Base-by-base conservation (phyloP, 2,888 invertebrate species). In the Hirtodrosophila cameraria region DNA sequence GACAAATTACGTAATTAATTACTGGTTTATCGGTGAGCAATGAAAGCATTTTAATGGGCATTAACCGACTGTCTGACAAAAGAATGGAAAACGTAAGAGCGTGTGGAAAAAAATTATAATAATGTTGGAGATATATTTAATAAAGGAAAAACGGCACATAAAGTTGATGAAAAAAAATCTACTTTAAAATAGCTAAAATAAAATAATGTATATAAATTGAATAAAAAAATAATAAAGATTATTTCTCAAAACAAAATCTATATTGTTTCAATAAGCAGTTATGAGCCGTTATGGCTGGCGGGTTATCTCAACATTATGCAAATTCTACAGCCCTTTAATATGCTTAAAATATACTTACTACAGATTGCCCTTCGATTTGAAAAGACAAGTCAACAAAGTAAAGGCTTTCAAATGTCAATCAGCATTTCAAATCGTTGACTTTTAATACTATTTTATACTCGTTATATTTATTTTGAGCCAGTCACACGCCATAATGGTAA, bases 1-100 rank as follows among this genome's bases (percentile, higher is more conserved):
- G 77, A 75, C 74, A 82, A 87, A 85, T 86, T 75, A 70, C 76
- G 65, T 77, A 88, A 89, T 88, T 88, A 88, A 88, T 87, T 87
- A 79, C 71, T 60, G 72, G 66, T 81, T 74, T 66, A 66, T 66
- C 68, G 42, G 46, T 41, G 61, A 15, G 31, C 42, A 36, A 28
- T 30, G 11, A 16, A 13, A 15, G 49, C 46, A 66, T 73, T 81
- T 69, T 67, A 78, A 74, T 75, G 76, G 59, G 54, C 60, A 33
- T 33, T 20, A 15, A 20, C 0, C 2, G 20, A 25, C 6, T 15
- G 27, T 38, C 36, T 0, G 18, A 9, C 33, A 12, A 7, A 25
- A 9, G 8, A 18, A n/a, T 42, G 27, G 12, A 6, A 39, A 27
- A 27, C 5, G 6, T 31, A 39, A 49, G 38, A 1, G 9, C n/a